These are phyloP conservation scores for Operophtera brumata DNA, from an alignment of 2,888 invertebrate species.

Conservation along the genomic window DNA sequence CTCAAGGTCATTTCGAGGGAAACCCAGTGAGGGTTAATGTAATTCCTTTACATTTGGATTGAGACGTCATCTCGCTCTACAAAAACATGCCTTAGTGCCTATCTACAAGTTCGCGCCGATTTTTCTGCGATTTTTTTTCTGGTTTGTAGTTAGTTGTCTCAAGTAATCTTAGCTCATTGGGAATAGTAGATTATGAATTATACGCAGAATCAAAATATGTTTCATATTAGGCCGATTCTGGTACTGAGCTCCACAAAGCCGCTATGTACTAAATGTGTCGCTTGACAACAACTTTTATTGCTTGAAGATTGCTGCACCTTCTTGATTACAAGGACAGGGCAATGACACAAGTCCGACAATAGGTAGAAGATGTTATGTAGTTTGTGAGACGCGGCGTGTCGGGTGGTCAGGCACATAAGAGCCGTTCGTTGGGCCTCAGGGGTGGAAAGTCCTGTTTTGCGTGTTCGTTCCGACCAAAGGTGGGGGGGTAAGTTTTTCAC, in stretches of 20 bases:
- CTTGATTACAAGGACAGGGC: conserved; percentile 31
- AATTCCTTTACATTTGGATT: conserved; percentile 52
- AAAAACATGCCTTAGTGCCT: conserved; percentile 14
- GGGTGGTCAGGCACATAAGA: conserved; percentile 64
- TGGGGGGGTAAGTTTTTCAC: conserved; percentile 80
- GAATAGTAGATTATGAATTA: not conserved
- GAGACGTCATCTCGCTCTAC: conserved; percentile 29
- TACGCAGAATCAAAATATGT: not conserved
- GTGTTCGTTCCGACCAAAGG: conserved; percentile 71
- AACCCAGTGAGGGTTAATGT: conserved; percentile 54
- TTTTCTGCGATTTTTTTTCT: not conserved
- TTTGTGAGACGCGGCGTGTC: conserved; percentile 34
- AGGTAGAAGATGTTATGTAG: conserved; percentile 27
- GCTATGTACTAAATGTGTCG: not conserved
- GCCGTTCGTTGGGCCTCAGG: conserved; percentile 65
- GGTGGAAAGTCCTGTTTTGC: conserved; percentile 79
- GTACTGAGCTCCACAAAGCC: not conserved
- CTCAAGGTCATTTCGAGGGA: conserved; percentile 62
- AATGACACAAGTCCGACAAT: conserved; percentile 28
- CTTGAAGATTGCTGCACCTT: conserved; percentile 28
- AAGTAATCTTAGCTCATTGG: not conserved
- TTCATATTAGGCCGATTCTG: not conserved
- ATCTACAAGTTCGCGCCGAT: not conserved
- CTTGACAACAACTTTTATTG: conserved; percentile 19
- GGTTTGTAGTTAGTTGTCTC: not conserved